Conservation (phyloP, 2,888 invertebrate genomes). For the Corythucha ciliata region DNA sequence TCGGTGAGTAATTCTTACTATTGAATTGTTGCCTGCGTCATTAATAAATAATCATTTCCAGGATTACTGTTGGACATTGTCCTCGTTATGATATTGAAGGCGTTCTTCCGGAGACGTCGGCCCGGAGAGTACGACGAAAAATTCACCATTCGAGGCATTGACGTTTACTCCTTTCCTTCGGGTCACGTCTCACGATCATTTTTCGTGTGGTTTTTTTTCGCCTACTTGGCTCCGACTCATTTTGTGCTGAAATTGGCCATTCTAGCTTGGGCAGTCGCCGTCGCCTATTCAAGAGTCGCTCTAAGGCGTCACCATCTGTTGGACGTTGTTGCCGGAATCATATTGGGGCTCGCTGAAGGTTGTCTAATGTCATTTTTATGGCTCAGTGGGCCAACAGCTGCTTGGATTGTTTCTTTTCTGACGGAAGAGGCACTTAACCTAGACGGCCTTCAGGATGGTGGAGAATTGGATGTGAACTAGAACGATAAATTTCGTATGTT, state of each 20-base stretch:
- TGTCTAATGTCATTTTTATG: slow-evolving; percentile 55
- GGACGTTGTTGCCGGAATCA: slow-evolving; percentile 68
- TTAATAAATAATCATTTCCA: slow-evolving; percentile 40
- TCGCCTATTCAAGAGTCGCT: slow-evolving; percentile 70
- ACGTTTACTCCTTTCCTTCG: slow-evolving; percentile 88
- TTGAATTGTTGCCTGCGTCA: background rate
- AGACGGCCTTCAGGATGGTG: slow-evolving; percentile 26
- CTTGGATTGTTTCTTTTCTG: slow-evolving; percentile 45
- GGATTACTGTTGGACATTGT: slow-evolving; percentile 73
- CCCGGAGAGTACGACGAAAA: slow-evolving; percentile 55
- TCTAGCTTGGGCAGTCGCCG: slow-evolving; percentile 61
- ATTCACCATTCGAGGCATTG: slow-evolving; percentile 61
- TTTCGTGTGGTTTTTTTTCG: slow-evolving; percentile 64
- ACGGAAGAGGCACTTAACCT: slow-evolving; percentile 49
- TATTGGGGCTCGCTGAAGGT: slow-evolving; percentile 65
- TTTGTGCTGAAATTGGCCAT: slow-evolving; percentile 44
- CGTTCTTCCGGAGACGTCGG: slow-evolving; percentile 66
- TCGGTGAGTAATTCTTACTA: slow-evolving; percentile 50
- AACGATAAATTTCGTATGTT: background rate
- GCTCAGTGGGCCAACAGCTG: slow-evolving; percentile 55
- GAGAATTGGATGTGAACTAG: background rate
- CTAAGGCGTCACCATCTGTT: slow-evolving; percentile 77
- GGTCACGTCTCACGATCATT: slow-evolving; percentile 74
- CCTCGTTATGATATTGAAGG: slow-evolving; percentile 66
- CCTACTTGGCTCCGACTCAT: slow-evolving; percentile 51